These are phyloP conservation scores for Rhynchomys soricoides DNA, from an alignment of 2,113 vertebrate species.

Conservation along the genomic window DNA sequence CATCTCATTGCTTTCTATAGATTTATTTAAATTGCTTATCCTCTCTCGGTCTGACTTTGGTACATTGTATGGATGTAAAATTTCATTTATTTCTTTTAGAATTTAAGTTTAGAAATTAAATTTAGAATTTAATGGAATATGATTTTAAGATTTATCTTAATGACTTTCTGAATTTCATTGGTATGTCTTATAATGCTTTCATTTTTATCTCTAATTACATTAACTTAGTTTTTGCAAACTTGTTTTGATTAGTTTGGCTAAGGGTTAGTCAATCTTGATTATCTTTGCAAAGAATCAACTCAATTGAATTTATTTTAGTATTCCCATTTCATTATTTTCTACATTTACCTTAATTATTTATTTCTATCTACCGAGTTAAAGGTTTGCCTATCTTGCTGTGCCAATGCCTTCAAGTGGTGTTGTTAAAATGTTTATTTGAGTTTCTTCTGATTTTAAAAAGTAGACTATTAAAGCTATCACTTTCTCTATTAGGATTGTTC, in stretches of 20 bases:
- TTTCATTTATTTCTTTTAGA: not conserved
- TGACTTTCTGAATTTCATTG: not conserved
- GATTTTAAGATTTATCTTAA: not conserved
- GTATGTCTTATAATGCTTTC: not conserved
- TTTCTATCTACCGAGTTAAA: not conserved
- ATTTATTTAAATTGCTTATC: not conserved
- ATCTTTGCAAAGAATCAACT: not conserved
- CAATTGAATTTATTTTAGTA: not conserved
- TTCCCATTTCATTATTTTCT: not conserved
- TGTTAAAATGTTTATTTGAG: not conserved
- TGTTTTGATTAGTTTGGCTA: not conserved
- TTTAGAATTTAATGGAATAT: not conserved
- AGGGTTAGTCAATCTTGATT: not conserved
- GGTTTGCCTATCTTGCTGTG: not conserved
- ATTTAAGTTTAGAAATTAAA: not conserved
- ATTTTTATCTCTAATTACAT: not conserved
- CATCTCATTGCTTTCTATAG: not conserved
- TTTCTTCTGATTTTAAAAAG: not conserved
- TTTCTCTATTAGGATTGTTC: not conserved
- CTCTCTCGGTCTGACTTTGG: not conserved
- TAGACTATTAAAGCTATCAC: not conserved
- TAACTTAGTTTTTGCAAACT: not conserved
- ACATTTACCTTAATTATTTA: not conserved
- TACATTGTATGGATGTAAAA: not conserved
- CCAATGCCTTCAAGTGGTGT: not conserved